Percentiles rank a stretch among this genome's conserved stretches.
Conservation (phyloP, 2,888 invertebrate genomes). For the Tholera decimalis region DNA sequence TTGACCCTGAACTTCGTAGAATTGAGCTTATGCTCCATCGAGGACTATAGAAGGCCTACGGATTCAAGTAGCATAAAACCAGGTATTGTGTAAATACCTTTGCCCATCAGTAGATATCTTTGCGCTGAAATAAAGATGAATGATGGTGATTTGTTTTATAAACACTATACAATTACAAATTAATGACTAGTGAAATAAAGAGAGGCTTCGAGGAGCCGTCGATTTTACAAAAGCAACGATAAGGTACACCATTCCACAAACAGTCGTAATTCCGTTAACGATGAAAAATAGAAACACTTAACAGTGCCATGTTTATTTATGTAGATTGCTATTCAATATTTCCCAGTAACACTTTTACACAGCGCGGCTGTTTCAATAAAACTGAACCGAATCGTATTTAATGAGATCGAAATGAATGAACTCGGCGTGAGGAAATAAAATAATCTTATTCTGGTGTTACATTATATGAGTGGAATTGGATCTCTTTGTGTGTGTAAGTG, state of each 20-base stretch:
- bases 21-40: not conserved
- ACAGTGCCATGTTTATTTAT: conserved; percentile 12
- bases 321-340: conserved; percentile 27
- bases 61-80: not conserved
- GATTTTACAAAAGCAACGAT: conserved; percentile 32
- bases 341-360: conserved; percentile 23
- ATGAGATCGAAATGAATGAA: conserved; percentile 40
- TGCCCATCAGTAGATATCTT: not conserved
- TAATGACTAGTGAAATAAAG: not conserved
- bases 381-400: conserved; percentile 47
- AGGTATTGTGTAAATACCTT: not conserved
- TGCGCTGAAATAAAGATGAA: not conserved
- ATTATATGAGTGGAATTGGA: conserved; percentile 30
- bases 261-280: not conserved
- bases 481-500: conserved; percentile 29
- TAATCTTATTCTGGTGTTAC: conserved; percentile 38
- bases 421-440: conserved; percentile 37
- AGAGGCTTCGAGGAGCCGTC: not conserved
- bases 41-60: not conserved
- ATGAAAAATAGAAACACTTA: conserved; percentile 21
- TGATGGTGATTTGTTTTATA: not conserved
- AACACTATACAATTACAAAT: not conserved
- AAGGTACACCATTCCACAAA: not conserved
- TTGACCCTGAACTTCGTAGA: not conserved
- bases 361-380: conserved; percentile 32